Evolutionary conservation across 2,113 vertebrate genomes (phyloP), one percentile per base, ranked within the genome.

Genomic region (Telmatochromis sp.): DNA sequence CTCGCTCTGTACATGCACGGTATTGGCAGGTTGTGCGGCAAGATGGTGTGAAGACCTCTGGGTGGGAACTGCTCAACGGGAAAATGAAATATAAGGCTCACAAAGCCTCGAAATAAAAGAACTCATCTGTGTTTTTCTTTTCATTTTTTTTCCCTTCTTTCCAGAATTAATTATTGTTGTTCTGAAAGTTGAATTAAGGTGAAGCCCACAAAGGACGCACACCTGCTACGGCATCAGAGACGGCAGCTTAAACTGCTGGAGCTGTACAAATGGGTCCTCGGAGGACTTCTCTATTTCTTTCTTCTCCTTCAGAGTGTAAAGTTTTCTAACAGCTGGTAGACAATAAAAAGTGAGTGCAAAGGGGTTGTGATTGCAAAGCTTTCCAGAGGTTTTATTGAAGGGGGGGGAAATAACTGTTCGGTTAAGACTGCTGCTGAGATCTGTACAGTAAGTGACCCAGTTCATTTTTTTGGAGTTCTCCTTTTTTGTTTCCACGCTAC

Each of bases 271-370:
- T 92, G 89, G 91, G 87, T 91, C 90, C 94, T 94, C 90, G 1
- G 91, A 94, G 94, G 92, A 91, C 94, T 81, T 88, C 92, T 89
- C 58, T 45, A 26, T 85, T 85, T 89, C 87, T 92, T 84, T 87
- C 90, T 81, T 93, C 93, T 90, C 87, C 90, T 91, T 92, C 86
- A 87, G 89, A 95, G 88, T 86, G 90, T 89, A 85, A 95, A 91
- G 84, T 93, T 94, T 91, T 89, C 87, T 92, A 95, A 91, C 95
- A 96, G 93, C 94, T 95, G 95, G 87, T 87, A 87, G 89, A 93
- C 91, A 89, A 93, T 94, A 93, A 95, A 91, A 92, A 88, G 82
- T 88, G 84, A 91, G 88, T 81, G 88, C 90, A 87, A 55, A 84
- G 86, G 63, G 63, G 82, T 88, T 71, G 87, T 50, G 90, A 90